Conservation (phyloP, 2,113 vertebrate genomes). For the Nettapus auritus region DNA sequence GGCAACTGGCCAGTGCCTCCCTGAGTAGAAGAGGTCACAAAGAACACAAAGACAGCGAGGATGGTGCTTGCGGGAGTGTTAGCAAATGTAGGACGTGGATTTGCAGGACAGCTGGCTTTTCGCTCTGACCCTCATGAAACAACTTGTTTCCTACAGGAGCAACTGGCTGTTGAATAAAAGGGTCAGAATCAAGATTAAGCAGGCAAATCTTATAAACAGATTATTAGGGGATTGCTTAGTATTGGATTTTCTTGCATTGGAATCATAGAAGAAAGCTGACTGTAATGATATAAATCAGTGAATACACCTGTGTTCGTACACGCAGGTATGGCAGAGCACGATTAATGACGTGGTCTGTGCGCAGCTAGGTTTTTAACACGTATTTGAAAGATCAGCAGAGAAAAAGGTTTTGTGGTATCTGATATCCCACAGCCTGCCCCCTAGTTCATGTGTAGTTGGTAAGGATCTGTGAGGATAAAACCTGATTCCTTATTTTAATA, state of each 20-base stretch:
- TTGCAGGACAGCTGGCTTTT: not conserved
- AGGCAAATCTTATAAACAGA: slow-evolving; percentile 18
- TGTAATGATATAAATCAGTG: not conserved
- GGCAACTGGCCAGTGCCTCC: not conserved
- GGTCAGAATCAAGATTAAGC: not conserved
- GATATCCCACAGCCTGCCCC: not conserved
- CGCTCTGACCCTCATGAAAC: not conserved
- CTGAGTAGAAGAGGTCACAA: not conserved
- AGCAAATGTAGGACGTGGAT: not conserved
- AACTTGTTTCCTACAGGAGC: not conserved
- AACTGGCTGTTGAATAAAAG: not conserved
- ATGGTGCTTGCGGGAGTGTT: fast-evolving
- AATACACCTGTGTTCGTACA: not conserved
- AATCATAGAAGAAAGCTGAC: not conserved
- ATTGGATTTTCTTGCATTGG: slow-evolving; percentile 1
- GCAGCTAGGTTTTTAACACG: not conserved
- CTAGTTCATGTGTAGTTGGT: fast-evolving
- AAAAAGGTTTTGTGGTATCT: not conserved
- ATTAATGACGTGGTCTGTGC: not conserved
- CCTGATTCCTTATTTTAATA: not conserved
- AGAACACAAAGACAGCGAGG: not conserved
- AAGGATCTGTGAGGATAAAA: not conserved
- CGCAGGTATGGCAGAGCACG: not conserved
- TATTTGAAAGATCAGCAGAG: not conserved
- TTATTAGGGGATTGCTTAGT: not conserved